Conservation (phyloP, 2,888 invertebrate genomes). For the Cistogaster globosa region DNA sequence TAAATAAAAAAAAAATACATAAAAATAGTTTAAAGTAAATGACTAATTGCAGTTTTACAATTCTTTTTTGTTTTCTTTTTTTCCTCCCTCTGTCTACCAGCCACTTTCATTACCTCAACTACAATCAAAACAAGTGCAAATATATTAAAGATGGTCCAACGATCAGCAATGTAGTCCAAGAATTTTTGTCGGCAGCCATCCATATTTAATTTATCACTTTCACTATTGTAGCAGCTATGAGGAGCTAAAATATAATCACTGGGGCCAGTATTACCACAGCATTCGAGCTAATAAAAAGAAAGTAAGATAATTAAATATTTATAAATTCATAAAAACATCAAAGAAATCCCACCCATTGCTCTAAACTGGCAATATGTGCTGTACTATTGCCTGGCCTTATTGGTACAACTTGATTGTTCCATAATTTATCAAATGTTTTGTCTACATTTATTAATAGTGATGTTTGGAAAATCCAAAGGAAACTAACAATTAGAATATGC, state of each 20-base stretch:
- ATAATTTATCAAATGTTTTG: constrained; percentile 77
- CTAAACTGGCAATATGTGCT: constrained; percentile 78
- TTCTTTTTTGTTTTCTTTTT: no score
- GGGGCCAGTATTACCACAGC: constrained; percentile 78
- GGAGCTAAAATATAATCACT: constrained; percentile 77
- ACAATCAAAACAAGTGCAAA: constrained; percentile 75
- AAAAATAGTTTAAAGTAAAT: not conserved
- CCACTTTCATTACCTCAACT: constrained; percentile 75
- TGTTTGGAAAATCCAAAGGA: constrained; percentile 78
- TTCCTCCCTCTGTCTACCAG: no score
- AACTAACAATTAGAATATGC: constrained; percentile 76
- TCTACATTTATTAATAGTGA: constrained; percentile 79
- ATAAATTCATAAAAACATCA: constrained; percentile 14
- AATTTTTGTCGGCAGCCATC: constrained; percentile 80
- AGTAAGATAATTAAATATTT: not conserved
- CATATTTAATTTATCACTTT: constrained; percentile 76
- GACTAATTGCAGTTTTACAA: not conserved
- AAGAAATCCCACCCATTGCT: constrained; percentile 76
- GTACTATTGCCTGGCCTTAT: constrained; percentile 77
- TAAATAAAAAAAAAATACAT: not conserved
- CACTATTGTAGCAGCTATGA: constrained; percentile 77
- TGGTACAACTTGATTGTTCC: constrained; percentile 78
- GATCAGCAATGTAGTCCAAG: constrained; percentile 76
- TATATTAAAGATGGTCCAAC: constrained; percentile 77
- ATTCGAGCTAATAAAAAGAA: constrained; percentile 75